phyloP scores from a whole-genome alignment of 1,140 invertebrate genomes.

The Hypsibius dujardini region DNA sequence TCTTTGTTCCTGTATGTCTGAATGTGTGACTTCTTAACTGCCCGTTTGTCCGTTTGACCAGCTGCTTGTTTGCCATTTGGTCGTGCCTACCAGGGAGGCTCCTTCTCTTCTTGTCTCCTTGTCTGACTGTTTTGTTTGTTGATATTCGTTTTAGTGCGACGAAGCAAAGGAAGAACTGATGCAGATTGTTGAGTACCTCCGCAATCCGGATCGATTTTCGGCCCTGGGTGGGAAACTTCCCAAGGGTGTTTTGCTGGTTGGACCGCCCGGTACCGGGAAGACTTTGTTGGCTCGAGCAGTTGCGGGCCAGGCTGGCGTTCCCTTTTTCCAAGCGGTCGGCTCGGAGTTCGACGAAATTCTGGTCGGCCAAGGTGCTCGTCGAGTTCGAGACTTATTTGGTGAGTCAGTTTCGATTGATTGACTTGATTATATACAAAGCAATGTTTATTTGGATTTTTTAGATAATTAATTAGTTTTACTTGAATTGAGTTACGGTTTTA shows the following conservation, averaged over 20 bases:
- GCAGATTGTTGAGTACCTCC: conserved; percentile 90
- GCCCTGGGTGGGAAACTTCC: conserved; percentile 82
- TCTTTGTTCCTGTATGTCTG: no score
- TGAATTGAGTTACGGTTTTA: no score
- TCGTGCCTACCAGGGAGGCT: no score
- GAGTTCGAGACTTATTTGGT: conserved; percentile 90
- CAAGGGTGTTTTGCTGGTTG: conserved; percentile 83
- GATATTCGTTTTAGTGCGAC: conserved; percentile 57
- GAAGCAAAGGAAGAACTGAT: conserved; percentile 91
- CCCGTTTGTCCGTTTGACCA: no score
- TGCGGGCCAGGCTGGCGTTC: conserved; percentile 93
- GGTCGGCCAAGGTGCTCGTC: conserved; percentile 83
- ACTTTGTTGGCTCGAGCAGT: conserved; percentile 86
- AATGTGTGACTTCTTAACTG: no score
- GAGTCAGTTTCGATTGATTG: conserved; percentile 32
- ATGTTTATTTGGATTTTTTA: neutral
- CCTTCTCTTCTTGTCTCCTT: no score
- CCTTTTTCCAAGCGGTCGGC: conserved; percentile 93
- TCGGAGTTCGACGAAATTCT: conserved; percentile 97
- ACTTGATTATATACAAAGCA: conserved; percentile 21
- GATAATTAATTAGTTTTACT: neutral
- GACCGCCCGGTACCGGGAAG: conserved; percentile 88
- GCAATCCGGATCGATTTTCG: conserved; percentile 85
- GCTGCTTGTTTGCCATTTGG: no score
- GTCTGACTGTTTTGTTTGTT: no score